These are phyloP conservation scores for Miniopterus natalensis DNA, from an alignment of 2,113 vertebrate genomes.

Conservation along the genomic window DNA sequence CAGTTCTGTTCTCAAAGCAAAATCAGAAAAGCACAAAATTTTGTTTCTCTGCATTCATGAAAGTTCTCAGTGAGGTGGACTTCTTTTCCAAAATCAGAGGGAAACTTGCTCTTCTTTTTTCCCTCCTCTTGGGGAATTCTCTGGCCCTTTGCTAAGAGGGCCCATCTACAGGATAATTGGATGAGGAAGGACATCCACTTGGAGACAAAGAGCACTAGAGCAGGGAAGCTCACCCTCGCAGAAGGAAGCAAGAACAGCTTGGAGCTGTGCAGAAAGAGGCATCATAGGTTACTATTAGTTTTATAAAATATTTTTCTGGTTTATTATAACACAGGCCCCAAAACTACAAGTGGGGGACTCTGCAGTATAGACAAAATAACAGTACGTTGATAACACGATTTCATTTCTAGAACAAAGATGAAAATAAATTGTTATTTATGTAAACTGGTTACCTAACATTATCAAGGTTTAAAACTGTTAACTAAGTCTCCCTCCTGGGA, in stretches of 20 bases:
- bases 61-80: background rate
- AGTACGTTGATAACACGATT: conserved; percentile 47
- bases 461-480: conserved; percentile 51
- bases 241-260: conserved; percentile 35
- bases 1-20: conserved; percentile 35
- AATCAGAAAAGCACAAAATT: conserved; percentile 22
- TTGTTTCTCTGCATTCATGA: conserved; percentile 17
- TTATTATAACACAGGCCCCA: background rate
- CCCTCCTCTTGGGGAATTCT: background rate
- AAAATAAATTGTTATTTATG: conserved; percentile 35
- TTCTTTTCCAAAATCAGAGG: background rate
- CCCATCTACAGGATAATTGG: background rate
- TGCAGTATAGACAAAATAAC: conserved; percentile 12
- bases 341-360: conserved; percentile 9
- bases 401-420: conserved; percentile 33
- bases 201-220: background rate
- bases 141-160: conserved; percentile 38
- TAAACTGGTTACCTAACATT: conserved; percentile 39
- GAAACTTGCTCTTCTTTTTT: background rate
- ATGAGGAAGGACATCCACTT: background rate
- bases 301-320: conserved; percentile 23
- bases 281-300: background rate
- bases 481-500: background rate
- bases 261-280: background rate
- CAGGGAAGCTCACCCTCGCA: background rate